These are phyloP conservation scores for Agrotis clavis DNA, from an alignment of 2,888 invertebrate genomes.

Conservation along the genomic window DNA sequence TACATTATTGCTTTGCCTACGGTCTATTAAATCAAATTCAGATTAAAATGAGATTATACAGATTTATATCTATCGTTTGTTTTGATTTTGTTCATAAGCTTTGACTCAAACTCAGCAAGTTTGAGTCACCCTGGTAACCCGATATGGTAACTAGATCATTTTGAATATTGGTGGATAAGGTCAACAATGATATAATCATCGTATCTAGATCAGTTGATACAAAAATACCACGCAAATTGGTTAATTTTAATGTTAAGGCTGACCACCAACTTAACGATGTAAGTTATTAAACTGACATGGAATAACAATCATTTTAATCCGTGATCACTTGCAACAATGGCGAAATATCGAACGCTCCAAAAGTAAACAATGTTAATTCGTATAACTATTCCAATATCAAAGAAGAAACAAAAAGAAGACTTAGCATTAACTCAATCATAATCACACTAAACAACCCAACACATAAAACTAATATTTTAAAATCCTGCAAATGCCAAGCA, in stretches of 20 bases:
- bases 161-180: background rate
- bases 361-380: too few relatives aligned
- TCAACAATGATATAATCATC: slow-evolving; percentile 9
- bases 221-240: background rate
- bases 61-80: slow-evolving; percentile 48
- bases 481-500: slow-evolving; percentile 22
- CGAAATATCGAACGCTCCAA: too few relatives aligned
- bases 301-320: too few relatives aligned
- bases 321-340: too few relatives aligned
- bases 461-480: background rate
- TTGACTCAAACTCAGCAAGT: slow-evolving; percentile 1
- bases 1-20: slow-evolving; percentile 55
- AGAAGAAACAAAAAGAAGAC: background rate
- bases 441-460: background rate
- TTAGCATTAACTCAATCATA: background rate
- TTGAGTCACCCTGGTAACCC: slow-evolving; percentile 13
- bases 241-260: too few relatives aligned
- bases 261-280: too few relatives aligned
- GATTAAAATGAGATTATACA: slow-evolving; percentile 57
- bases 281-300: too few relatives aligned
- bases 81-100: slow-evolving; percentile 46
- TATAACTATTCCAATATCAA: background rate
- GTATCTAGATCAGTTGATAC: background rate
- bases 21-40: slow-evolving; percentile 62
- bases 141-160: slow-evolving; percentile 25